Conservation (phyloP, 2,888 invertebrate species). For the Heliconius ismenius region DNA sequence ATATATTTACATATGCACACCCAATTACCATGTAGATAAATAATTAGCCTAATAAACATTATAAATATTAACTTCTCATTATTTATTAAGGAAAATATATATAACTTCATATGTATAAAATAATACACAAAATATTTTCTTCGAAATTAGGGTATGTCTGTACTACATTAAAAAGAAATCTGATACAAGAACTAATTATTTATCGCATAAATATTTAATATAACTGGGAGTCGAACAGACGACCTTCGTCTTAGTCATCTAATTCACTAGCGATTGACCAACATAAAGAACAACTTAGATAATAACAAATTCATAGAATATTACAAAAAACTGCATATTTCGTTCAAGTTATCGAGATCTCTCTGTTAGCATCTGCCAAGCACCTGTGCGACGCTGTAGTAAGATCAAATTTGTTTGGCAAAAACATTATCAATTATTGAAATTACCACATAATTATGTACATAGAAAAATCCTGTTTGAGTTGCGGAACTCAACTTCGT, state of each 20-base stretch:
- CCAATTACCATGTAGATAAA: not conserved
- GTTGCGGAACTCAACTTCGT: not conserved
- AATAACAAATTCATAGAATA: not conserved
- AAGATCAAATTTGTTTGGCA: not conserved
- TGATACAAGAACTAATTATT: not conserved
- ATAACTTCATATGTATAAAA: not conserved
- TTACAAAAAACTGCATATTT: not conserved
- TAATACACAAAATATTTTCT: not conserved
- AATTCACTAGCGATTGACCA: not conserved
- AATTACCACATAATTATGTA: no score
- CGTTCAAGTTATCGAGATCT: not conserved
- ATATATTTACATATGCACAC: not conserved
- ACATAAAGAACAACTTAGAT: not conserved
- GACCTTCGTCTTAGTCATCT: not conserved
- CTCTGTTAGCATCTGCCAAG: not conserved
- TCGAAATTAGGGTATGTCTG: not conserved
- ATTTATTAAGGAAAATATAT: not conserved
- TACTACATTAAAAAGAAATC: not conserved
- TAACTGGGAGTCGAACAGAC: not conserved
- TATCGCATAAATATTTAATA: not conserved
- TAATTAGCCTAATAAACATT: conserved; percentile 2
- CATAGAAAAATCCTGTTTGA: not conserved
- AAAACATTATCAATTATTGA: not conserved
- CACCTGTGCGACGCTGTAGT: not conserved
- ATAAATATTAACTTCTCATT: not conserved